Base-by-base conservation (phyloP, 2,888 invertebrate species). In the Brachyopa scutellaris region DNA sequence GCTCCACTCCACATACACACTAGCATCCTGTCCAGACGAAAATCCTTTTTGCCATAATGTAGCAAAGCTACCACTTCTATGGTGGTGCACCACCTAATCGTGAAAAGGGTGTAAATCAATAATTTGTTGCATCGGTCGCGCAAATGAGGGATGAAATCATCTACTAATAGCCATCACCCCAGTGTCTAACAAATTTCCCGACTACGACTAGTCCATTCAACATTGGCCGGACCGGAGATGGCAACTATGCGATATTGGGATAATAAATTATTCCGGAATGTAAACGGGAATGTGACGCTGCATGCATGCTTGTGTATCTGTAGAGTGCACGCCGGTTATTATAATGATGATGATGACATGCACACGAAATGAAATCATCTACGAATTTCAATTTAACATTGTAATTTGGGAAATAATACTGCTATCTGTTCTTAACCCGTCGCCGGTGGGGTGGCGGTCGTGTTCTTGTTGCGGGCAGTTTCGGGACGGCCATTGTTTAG, bases 341-440 rank as follows among this genome's bases (percentile, higher is more conserved):
- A 61, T 82, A n/a, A 77, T 26, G 77, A 72, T 77, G 61, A 72
- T 77, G 64, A 72, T 82, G 82, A 82, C 72, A 82, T 82, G 77
- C 64, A 33, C 11, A 61, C 33, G 38, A 66, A 70, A 77, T 77
- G 53, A 77, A 82, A 82, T 82, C 77, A 77, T 82, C 77, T 82
- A 82, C 82, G 77, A 82, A 82, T 82, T 82, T 82, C 82, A 82
- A 82, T 82, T 55, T 72, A 82, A 82, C 77, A 67, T 77, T 72
- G 77, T 76, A 82, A 82, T 77, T 82, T 82, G 40, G 59, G 61
- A 72, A 82, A 77, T 77, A 77, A 82, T 77, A 77, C 82, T 82
- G 82, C 77, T 77, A 82, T 82, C 76, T 76, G 76, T 13, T 31
- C 11, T 36, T 36, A 5, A 11, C n/a, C 36, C 11, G n/a, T 45